Conservation (phyloP, 2,113 vertebrate genomes). For the Ondatra zibethicus region DNA sequence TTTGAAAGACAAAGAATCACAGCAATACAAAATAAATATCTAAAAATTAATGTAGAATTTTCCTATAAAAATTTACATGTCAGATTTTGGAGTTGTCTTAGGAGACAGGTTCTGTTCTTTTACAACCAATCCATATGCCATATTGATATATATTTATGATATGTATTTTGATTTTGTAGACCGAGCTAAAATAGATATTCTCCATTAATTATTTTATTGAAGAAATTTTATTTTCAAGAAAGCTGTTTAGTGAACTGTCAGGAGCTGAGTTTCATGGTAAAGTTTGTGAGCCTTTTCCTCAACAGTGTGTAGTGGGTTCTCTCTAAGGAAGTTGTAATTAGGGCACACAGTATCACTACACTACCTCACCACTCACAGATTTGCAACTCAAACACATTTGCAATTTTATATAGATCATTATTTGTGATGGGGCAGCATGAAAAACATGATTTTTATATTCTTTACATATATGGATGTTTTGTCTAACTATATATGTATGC, state of each 20-base stretch:
- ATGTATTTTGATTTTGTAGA: neutral
- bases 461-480: neutral
- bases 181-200: neutral
- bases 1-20: neutral
- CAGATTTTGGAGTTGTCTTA: neutral
- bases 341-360: rapidly evolving
- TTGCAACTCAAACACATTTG: neutral
- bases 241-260: neutral
- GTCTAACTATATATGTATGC: neutral
- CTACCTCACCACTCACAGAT: neutral
- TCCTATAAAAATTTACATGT: neutral
- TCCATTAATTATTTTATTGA: neutral
- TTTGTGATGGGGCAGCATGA: neutral
- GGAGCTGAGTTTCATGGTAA: neutral
- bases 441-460: neutral
- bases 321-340: neutral
- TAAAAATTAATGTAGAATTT: neutral
- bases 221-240: neutral
- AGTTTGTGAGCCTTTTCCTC: neutral
- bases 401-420: neutral
- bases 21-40: neutral
- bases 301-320: neutral
- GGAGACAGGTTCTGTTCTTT: neutral
- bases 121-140: neutral
- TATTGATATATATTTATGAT: neutral